A percentile compares a stretch with the other conserved stretches of the same genome.
phyloP scores from a whole-genome alignment of 2,113 vertebrate genomes.

The Corvus hawaiiensis region DNA sequence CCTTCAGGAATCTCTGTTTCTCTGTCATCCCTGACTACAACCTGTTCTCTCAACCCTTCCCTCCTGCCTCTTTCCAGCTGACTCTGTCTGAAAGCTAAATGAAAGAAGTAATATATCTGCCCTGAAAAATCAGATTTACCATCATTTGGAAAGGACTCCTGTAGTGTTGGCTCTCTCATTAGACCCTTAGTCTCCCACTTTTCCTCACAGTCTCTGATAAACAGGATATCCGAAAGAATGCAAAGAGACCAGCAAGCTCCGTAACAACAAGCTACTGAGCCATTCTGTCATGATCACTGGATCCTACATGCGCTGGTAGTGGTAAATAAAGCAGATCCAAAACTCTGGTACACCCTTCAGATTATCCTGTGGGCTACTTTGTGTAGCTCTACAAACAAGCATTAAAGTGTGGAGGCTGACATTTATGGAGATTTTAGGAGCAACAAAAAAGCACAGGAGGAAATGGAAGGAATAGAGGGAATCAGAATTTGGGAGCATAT shows the following conservation, averaged over 20 bases:
- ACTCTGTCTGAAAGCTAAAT: background rate
- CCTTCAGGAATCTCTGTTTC: background rate
- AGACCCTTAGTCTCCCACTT: background rate
- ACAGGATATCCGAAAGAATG: background rate
- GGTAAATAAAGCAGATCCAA: background rate
- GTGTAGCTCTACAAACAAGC: background rate
- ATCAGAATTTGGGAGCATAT: background rate
- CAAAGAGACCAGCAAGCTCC: background rate
- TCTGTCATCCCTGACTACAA: background rate
- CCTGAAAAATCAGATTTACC: background rate
- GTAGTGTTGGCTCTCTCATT: background rate
- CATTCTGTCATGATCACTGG: background rate
- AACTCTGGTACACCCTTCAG: background rate
- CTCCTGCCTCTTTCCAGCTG: background rate
- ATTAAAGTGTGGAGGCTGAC: background rate
- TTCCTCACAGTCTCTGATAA: background rate
- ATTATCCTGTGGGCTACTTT: background rate
- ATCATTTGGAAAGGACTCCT: background rate
- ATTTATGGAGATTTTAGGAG: background rate
- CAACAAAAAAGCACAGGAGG: background rate
- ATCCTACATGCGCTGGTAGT: background rate
- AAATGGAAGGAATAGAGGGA: background rate
- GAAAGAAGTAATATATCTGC: background rate
- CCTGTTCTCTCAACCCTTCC: background rate
- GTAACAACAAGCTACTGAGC: background rate